Conservation (phyloP, 2,888 invertebrate genomes). For the Aphodius granarius region DNA sequence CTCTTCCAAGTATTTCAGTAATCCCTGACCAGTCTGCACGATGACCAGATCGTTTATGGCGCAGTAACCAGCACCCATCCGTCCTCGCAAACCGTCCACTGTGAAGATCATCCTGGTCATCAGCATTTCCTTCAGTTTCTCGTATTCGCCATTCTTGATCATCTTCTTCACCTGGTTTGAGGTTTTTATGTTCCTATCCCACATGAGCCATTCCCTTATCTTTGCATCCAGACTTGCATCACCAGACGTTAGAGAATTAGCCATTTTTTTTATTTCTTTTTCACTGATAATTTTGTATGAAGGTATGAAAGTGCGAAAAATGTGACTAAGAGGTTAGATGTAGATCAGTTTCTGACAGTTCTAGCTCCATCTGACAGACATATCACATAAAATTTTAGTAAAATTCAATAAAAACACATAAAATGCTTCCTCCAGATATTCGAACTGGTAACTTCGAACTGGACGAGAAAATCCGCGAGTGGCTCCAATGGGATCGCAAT, state of each 20-base stretch:
- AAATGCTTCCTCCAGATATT: background rate
- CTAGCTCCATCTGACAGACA: background rate
- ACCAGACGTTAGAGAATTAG: slow-evolving; percentile 49
- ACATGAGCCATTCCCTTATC: slow-evolving; percentile 71
- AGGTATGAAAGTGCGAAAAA: background rate
- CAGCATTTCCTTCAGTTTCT: slow-evolving; percentile 65
- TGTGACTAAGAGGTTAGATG: too few relatives aligned
- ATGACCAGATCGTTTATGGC: slow-evolving; percentile 96
- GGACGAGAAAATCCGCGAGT: slow-evolving; percentile 70
- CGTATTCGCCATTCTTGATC: slow-evolving; percentile 59
- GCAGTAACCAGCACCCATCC: slow-evolving; percentile 91
- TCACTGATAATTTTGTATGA: background rate
- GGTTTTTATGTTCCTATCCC: slow-evolving; percentile 75
- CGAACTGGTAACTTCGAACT: slow-evolving; percentile 58
- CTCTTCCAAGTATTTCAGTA: slow-evolving; percentile 73
- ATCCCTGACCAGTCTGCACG: slow-evolving; percentile 91
- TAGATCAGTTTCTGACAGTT: too few relatives aligned
- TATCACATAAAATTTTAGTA: background rate
- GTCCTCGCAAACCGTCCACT: slow-evolving; percentile 89
- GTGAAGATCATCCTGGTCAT: slow-evolving; percentile 80
- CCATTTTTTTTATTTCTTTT: background rate
- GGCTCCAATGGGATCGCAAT: slow-evolving; percentile 79
- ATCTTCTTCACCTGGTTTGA: slow-evolving; percentile 63
- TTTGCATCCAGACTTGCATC: slow-evolving; percentile 63
- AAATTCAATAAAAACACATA: background rate